Evolutionary conservation across 2,113 vertebrate species (phyloP).

Genomic region (Etia nguti): DNA sequence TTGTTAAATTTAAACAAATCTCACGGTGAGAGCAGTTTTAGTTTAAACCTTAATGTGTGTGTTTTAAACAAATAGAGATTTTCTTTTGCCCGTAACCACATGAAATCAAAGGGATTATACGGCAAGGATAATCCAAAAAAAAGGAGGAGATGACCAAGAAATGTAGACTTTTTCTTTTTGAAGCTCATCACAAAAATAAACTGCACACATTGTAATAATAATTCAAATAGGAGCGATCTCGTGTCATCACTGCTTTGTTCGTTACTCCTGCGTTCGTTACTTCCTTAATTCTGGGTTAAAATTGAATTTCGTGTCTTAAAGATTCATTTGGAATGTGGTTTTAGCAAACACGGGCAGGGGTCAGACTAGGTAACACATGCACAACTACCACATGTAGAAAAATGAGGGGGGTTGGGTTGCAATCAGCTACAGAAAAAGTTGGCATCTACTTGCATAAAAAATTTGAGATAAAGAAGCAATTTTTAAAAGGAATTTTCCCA

Average conservation of each 20-base stretch:
- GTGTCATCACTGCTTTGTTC: neutral
- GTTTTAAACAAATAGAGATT: neutral
- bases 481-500: neutral
- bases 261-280: neutral
- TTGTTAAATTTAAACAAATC: neutral
- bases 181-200: neutral
- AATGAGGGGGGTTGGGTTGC: neutral
- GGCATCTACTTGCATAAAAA: neutral
- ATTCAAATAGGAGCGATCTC: neutral
- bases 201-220: neutral
- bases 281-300: neutral
- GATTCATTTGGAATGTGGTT: neutral
- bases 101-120: neutral
- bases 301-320: accelerated
- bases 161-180: neutral
- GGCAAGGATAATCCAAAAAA: neutral
- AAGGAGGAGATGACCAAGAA: neutral
- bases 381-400: neutral
- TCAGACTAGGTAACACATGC: neutral
- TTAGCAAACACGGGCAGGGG: neutral
- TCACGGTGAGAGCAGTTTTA: accelerated
- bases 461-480: neutral
- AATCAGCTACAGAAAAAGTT: neutral
- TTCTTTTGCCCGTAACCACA: neutral
- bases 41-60: neutral